A percentile compares a stretch with the other conserved stretches of the same genome.
Evolutionary conservation across 2,113 vertebrate species (phyloP).

Genomic region (Notothenia coriiceps): DNA sequence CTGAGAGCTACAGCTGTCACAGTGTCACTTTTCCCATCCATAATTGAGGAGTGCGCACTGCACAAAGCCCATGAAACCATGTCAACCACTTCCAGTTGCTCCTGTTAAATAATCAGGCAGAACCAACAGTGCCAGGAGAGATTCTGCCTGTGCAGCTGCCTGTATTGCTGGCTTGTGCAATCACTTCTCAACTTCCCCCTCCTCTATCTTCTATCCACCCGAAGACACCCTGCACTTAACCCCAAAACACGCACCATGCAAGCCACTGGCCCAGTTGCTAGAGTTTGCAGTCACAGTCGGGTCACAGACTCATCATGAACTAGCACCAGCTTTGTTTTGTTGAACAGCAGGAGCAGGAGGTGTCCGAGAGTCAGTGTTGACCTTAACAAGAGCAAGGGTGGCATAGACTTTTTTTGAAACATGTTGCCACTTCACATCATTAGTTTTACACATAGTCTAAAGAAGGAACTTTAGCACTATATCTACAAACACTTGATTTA

Average conservation of each 20-base stretch:
- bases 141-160: conserved; percentile 69
- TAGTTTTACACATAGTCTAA: too few species aligned
- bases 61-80: conserved; percentile 81
- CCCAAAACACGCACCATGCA: not conserved
- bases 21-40: conserved; percentile 80
- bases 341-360: not conserved
- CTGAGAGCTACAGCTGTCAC: conserved; percentile 81
- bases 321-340: conserved; percentile 14
- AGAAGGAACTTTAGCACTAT: too few species aligned
- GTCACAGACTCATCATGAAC: not conserved
- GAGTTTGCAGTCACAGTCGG: conserved; percentile 8
- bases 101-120: conserved; percentile 82
- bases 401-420: too few species aligned
- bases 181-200: conserved; percentile 43
- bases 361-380: not conserved
- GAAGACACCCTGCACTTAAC: not conserved
- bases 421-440: too few species aligned
- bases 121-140: conserved; percentile 74
- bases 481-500: too few species aligned
- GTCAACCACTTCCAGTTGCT: conserved; percentile 80
- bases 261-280: not conserved
- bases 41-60: conserved; percentile 78
- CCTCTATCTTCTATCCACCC: conserved; percentile 4
- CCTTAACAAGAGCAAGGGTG: not conserved
- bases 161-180: conserved; percentile 60